Percentiles rank a stretch among this genome's conserved stretches.
Conservation (phyloP, 2,113 vertebrate species). For the Spea bombifrons region DNA sequence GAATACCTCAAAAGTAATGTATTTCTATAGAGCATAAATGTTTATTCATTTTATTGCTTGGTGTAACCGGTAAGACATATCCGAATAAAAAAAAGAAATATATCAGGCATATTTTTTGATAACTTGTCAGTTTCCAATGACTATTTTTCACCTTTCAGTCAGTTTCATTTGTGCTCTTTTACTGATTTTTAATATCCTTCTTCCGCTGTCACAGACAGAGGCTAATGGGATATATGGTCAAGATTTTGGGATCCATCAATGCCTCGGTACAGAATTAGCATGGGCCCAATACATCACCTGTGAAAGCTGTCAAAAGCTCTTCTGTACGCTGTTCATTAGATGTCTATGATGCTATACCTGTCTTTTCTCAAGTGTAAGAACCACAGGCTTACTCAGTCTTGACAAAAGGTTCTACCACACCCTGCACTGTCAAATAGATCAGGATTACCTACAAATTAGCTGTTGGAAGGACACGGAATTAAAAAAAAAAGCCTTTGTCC, state of each 20-base stretch:
- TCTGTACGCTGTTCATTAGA: slow-evolving; percentile 85
- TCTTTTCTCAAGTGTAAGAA: slow-evolving; percentile 58
- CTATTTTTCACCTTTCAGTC: slow-evolving; percentile 70
- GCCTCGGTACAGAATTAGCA: slow-evolving; percentile 90
- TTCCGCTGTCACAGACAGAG: slow-evolving; percentile 91
- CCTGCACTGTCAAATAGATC: slow-evolving; percentile 75
- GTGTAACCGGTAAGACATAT: too few relatives aligned
- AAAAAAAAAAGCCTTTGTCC: slow-evolving; percentile 58
- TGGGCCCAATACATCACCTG: slow-evolving; percentile 91
- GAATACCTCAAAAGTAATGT: too few relatives aligned
- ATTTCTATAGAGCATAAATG: too few relatives aligned
- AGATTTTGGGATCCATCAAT: slow-evolving; percentile 98
- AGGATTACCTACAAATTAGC: slow-evolving; percentile 65
- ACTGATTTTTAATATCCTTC: slow-evolving; percentile 78
- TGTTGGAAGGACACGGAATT: slow-evolving; percentile 58
- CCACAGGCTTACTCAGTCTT: slow-evolving; percentile 63
- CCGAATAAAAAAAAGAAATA: slow-evolving; percentile 44
- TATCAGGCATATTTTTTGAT: slow-evolving; percentile 66
- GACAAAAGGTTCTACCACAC: slow-evolving; percentile 71
- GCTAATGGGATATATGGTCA: slow-evolving; percentile 98
- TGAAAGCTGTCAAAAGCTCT: slow-evolving; percentile 88
- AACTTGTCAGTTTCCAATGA: slow-evolving; percentile 68
- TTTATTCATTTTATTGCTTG: too few relatives aligned
- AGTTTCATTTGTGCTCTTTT: slow-evolving; percentile 55
- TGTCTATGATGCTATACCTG: slow-evolving; percentile 66